These are phyloP conservation scores for Chromoteleia sp. DNA, from an alignment of 2,888 invertebrate genomes.

Conservation along the genomic window DNA sequence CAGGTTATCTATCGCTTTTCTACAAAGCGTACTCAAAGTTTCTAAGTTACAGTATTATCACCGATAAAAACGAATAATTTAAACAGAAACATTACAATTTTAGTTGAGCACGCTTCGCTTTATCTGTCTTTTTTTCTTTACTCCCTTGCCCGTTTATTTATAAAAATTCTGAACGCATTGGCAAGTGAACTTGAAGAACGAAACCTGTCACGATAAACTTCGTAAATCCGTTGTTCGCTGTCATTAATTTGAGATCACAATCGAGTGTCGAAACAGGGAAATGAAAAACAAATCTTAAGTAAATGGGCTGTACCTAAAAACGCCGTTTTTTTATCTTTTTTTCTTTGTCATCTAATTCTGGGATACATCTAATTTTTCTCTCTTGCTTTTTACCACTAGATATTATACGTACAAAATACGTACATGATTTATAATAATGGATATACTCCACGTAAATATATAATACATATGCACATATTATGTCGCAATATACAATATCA, in stretches of 20 bases:
- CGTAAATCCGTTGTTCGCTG: conserved; percentile 41
- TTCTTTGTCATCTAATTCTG: conserved; percentile 12
- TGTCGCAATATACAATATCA: conserved; percentile 59
- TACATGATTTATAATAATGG: conserved; percentile 35
- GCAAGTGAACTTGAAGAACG: conserved; percentile 8
- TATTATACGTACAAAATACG: conserved; percentile 51
- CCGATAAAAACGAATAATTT: neutral
- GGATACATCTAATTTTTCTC: conserved; percentile 29
- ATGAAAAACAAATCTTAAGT: conserved; percentile 28
- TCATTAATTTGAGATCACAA: conserved; percentile 35
- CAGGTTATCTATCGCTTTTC: conserved; percentile 3
- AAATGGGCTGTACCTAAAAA: conserved; percentile 23
- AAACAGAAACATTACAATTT: too few relatives aligned
- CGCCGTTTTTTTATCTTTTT: too few relatives aligned
- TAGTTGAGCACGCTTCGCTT: conserved; percentile 25
- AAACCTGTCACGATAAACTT: conserved; percentile 3
- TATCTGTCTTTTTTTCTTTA: conserved; percentile 5
- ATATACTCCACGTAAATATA: conserved; percentile 46
- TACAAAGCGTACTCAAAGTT: conserved; percentile 18
- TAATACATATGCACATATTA: conserved; percentile 47
- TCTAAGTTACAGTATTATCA: conserved; percentile 19
- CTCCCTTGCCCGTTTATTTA: neutral
- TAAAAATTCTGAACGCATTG: conserved; percentile 9
- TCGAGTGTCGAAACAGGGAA: conserved; percentile 13
- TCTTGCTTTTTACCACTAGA: conserved; percentile 3